Evolutionary conservation across 2,888 invertebrate species (phyloP).

Genomic region (Hydropsyche betteni): DNA sequence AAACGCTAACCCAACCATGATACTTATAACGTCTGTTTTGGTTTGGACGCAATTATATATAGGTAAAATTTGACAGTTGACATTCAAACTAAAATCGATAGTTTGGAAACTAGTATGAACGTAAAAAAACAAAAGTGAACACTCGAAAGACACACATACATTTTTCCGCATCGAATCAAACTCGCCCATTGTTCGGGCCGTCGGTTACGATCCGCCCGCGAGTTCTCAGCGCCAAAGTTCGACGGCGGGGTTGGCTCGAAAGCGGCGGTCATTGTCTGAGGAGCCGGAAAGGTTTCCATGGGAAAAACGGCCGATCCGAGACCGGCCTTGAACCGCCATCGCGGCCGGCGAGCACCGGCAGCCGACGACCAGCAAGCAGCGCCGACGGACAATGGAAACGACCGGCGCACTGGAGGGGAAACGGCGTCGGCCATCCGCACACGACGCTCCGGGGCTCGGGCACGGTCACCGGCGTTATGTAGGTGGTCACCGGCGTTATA

Average conservation of each 20-base stretch:
- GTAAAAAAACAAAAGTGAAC: no score
- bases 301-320: constrained; percentile 7
- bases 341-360: background rate
- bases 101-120: no score
- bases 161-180: no score
- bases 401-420: background rate
- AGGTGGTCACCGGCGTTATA: background rate
- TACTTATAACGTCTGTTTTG: no score
- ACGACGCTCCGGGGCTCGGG: background rate
- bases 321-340: constrained; percentile 23
- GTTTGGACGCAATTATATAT: no score
- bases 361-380: background rate
- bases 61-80: no score
- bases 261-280: constrained; percentile 1
- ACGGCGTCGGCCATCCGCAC: background rate
- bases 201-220: no score
- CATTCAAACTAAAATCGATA: no score
- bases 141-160: no score
- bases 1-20: no score
- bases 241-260: background rate
- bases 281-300: constrained; percentile 18
- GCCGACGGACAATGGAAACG: constrained; percentile 5
- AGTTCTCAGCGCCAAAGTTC: no score
- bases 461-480: background rate
- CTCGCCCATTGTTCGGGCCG: no score